Conservation (phyloP, 2,888 invertebrate species). For the Synanthedon myopaeformis region DNA sequence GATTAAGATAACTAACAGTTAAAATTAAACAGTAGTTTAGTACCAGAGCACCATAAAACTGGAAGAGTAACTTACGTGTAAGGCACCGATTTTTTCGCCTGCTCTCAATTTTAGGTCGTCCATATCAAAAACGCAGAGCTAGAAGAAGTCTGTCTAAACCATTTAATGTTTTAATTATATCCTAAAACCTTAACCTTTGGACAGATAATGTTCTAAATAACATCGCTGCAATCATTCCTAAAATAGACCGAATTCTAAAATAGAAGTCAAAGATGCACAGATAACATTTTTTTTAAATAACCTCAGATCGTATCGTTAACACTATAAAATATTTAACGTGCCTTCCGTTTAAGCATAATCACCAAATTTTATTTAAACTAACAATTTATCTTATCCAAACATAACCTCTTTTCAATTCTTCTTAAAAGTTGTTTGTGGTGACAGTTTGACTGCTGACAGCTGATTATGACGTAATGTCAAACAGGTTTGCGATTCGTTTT, state of each 20-base stretch:
- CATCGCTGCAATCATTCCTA: constrained; percentile 23
- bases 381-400: constrained; percentile 32
- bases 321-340: constrained; percentile 6
- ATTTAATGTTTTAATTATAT: constrained; percentile 38
- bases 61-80: constrained; percentile 52
- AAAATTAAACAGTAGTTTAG: constrained; percentile 3
- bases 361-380: too few species aligned
- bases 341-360: too few species aligned
- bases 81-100: constrained; percentile 58
- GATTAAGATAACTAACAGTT: too few species aligned
- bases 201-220: constrained; percentile 53
- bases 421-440: constrained; percentile 5
- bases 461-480: not conserved
- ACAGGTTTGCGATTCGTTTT: not conserved
- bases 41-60: constrained; percentile 30
- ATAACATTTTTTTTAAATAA: constrained; percentile 13
- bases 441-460: not conserved
- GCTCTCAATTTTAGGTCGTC: constrained; percentile 58
- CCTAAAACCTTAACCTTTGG: constrained; percentile 64
- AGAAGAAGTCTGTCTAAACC: constrained; percentile 31
- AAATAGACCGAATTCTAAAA: constrained; percentile 57
- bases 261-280: not conserved
- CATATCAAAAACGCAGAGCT: constrained; percentile 40
- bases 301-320: constrained; percentile 5
- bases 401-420: constrained; percentile 24